Evolutionary conservation across 2,888 invertebrate genomes (phyloP), one percentile per base, ranked within the genome.

Genomic region (Agapostemon virescens): DNA sequence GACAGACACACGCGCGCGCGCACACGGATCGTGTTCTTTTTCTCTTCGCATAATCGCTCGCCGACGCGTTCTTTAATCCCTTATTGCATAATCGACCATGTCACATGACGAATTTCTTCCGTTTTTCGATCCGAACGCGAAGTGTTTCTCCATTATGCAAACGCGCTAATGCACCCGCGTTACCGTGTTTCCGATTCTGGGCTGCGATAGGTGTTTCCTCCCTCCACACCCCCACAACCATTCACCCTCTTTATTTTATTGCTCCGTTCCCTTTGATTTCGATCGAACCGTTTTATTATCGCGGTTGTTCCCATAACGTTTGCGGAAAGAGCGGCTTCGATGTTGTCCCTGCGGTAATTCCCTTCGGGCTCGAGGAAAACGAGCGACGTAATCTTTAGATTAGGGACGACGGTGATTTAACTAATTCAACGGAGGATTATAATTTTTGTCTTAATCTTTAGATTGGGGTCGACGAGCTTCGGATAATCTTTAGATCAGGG

Each of bases 11-110:
- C 42, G 17, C 42, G 71, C 26, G 42, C 20, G 33, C n/a, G 61
- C 23, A 69, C n/a, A 69, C 45, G 68, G 64, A 36, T 75, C 7
- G 64, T 75, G 81, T 75, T 67, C n/a, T 17, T 13, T 40, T 40
- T 11, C 13, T 11, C 13, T n/a, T n/a, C 74, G 64, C 38, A 77
- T 55, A 64, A 76, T 81, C 66, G 55, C 69, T 42, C 74, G 74
- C 74, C 75, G 69, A 75, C 45, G 69, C 81, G 45, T 63, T 67
- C 72, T 82, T 84, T 85, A 75, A 82, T 82, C 76, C 72, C 80
- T 85, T 85, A 82, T 66, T 79, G 85, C 85, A 85, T 84, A 68
- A 40, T 67, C 33, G 42, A 72, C 61, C 61, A 42, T 23, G 42
- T 23, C 45, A 64, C 55, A 0, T 17, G 79, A 68, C 67, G 72